These are phyloP conservation scores for Podarcis lilfordi DNA, from an alignment of 2,797 vertebrate genomes.

Conservation along the genomic window DNA sequence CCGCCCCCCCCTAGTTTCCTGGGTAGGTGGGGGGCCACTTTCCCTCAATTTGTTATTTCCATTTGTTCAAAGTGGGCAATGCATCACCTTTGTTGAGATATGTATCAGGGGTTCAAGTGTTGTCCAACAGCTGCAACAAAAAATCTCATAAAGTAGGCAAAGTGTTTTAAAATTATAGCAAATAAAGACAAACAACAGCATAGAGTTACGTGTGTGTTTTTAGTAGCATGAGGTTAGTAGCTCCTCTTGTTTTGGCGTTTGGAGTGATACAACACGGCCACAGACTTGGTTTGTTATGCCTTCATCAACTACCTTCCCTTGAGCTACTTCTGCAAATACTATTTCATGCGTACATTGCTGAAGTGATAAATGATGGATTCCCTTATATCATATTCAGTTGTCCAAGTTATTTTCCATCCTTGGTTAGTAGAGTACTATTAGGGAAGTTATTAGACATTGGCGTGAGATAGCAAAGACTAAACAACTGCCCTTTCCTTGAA, in stretches of 20 bases:
- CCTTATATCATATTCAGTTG: neutral
- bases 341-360: neutral
- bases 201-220: neutral
- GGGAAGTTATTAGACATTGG: neutral
- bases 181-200: neutral
- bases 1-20: neutral
- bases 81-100: neutral
- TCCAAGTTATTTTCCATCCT: neutral
- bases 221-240: neutral
- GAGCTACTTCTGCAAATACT: neutral
- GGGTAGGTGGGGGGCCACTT: neutral
- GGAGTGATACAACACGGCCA: conserved; percentile 37
- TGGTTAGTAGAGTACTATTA: neutral
- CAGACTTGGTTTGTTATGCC: neutral
- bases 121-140: neutral
- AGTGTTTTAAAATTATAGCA: neutral
- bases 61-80: neutral
- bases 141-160: neutral
- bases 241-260: conserved; percentile 61
- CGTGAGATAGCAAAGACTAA: conserved; percentile 59
- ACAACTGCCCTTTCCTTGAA: conserved; percentile 65
- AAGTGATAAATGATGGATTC: neutral
- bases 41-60: neutral
- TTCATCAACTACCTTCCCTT: neutral
- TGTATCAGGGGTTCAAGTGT: neutral